Conservation (phyloP, 2,888 invertebrate species). For the Phytoseiulus persimilis region DNA sequence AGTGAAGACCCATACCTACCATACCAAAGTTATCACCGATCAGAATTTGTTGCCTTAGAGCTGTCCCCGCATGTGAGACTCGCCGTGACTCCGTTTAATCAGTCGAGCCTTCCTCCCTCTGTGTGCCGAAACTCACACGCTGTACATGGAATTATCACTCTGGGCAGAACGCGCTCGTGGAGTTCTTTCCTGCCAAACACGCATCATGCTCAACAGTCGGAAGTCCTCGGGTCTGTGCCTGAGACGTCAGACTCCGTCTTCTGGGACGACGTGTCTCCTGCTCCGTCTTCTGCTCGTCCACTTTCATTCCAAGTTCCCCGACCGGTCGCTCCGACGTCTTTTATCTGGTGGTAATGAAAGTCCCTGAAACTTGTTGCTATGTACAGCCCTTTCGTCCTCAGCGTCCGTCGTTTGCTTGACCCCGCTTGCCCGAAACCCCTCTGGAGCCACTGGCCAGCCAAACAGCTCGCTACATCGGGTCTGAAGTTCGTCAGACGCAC, state of each 20-base stretch:
- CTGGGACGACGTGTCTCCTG: not conserved
- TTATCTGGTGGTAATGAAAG: not conserved
- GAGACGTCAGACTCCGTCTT: not conserved
- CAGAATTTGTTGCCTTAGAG: too few species aligned
- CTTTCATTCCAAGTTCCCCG: not conserved
- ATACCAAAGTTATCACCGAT: too few species aligned
- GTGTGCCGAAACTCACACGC: too few species aligned
- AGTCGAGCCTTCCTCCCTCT: too few species aligned
- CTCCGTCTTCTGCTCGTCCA: not conserved
- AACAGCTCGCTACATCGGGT: not conserved
- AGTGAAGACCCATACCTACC: too few species aligned
- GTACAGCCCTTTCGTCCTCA: not conserved
- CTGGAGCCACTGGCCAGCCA: not conserved
- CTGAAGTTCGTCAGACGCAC: not conserved
- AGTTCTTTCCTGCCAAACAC: too few species aligned
- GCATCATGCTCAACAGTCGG: not conserved
- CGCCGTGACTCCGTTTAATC: too few species aligned
- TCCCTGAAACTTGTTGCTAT: not conserved
- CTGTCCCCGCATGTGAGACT: too few species aligned
- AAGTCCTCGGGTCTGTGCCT: not conserved
- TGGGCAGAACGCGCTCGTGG: too few species aligned
- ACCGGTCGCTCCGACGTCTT: not conserved
- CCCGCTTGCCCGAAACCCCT: not conserved
- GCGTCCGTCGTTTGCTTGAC: not conserved
- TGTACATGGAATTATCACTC: too few species aligned